Evolutionary conservation across 2,113 vertebrate genomes (phyloP).

Genomic region (Myotis brandtii): DNA sequence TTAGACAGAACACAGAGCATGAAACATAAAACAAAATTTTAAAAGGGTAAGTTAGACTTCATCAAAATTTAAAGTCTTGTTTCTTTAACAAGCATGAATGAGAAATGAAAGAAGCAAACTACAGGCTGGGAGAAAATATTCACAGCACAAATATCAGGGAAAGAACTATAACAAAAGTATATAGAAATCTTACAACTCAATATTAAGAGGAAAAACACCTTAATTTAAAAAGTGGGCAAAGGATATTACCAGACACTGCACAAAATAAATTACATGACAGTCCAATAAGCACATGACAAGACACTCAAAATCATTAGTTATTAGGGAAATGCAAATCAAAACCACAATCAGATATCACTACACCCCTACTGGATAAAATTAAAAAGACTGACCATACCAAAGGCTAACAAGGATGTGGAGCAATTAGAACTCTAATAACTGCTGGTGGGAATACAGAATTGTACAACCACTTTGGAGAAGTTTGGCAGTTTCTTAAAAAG

Average conservation of each 20-base stretch:
- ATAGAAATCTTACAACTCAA: not conserved
- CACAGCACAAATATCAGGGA: not conserved
- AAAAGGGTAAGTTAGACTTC: not conserved
- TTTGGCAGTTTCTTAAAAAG: not conserved
- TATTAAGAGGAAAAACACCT: not conserved
- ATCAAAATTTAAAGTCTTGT: conserved; percentile 5
- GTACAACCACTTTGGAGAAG: not conserved
- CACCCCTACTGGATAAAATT: not conserved
- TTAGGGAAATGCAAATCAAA: conserved; percentile 10
- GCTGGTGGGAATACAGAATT: not conserved
- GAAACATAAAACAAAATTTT: not conserved
- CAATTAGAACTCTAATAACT: not conserved
- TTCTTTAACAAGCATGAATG: conserved; percentile 5
- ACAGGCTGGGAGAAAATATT: not conserved
- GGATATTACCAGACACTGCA: not conserved
- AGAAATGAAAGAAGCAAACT: not conserved
- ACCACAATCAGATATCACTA: not conserved
- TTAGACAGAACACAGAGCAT: not conserved
- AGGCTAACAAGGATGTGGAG: not conserved
- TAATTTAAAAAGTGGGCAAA: not conserved
- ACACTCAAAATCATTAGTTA: not conserved
- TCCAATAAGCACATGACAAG: not conserved
- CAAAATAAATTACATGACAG: not conserved
- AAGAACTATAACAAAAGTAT: not conserved
- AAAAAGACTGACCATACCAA: not conserved